These are phyloP conservation scores for Danionella dracula DNA, from an alignment of 2,797 vertebrate species.

Conservation along the genomic window DNA sequence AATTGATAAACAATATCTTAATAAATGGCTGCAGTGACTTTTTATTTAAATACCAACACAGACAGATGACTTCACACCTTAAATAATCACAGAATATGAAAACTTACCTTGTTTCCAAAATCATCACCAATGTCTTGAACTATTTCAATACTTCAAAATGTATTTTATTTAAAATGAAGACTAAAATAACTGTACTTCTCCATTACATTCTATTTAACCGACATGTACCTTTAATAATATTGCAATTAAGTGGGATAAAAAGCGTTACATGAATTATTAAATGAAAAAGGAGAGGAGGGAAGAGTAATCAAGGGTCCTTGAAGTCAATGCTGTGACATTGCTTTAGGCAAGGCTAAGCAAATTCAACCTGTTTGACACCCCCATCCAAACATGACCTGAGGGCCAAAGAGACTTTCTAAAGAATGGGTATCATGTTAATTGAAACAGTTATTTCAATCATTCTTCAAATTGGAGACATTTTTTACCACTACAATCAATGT, in stretches of 20 bases:
- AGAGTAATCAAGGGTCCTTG: neutral
- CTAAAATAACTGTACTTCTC: too few species aligned
- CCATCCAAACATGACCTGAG: conserved; percentile 2
- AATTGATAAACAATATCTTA: too few species aligned
- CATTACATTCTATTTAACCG: too few species aligned
- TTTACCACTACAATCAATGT: conserved; percentile 10
- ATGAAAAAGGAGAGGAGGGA: neutral
- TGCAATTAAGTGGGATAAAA: neutral
- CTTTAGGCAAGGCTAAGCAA: neutral
- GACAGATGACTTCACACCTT: too few species aligned
- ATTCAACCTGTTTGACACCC: neutral
- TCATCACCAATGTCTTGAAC: too few species aligned
- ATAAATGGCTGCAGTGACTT: too few species aligned
- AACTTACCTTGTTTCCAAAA: too few species aligned
- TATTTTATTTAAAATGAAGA: too few species aligned
- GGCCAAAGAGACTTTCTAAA: neutral
- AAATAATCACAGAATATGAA: too few species aligned
- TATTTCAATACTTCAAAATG: too few species aligned
- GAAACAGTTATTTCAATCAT: neutral
- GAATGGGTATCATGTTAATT: conserved; percentile 1
- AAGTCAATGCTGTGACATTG: neutral
- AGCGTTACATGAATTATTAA: neutral
- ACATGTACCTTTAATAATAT: too few species aligned
- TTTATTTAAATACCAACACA: too few species aligned
- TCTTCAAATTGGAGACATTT: neutral